These are phyloP conservation scores for Addax nasomaculatus DNA, from an alignment of 2,113 vertebrate species.

Conservation along the genomic window DNA sequence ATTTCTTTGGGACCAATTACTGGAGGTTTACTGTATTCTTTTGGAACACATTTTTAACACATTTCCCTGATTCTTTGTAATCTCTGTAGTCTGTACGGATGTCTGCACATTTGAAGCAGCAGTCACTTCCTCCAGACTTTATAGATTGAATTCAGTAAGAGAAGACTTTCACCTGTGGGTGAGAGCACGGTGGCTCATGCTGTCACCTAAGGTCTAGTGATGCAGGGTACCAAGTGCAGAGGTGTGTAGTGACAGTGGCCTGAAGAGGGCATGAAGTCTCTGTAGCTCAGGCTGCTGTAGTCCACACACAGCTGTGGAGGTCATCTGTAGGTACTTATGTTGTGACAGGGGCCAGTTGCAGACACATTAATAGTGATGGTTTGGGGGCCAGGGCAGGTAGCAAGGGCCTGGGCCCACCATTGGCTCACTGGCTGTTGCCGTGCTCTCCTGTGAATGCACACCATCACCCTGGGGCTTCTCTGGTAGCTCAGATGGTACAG, in stretches of 20 bases:
- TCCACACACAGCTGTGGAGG: not conserved
- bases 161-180: not conserved
- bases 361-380: not conserved
- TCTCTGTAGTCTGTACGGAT: not conserved
- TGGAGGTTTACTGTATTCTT: not conserved
- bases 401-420: not conserved
- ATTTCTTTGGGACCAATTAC: not conserved
- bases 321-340: not conserved
- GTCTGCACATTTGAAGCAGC: not conserved
- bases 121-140: not conserved
- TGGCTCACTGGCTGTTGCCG: not conserved
- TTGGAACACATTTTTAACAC: not conserved
- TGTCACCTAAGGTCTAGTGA: not conserved
- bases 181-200: not conserved
- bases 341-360: not conserved
- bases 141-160: not conserved
- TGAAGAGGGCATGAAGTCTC: not conserved
- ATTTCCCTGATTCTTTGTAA: not conserved
- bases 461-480: not conserved
- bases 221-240: not conserved
- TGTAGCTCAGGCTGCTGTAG: not conserved
- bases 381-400: not conserved
- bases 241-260: not conserved
- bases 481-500: not conserved
- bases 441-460: not conserved